These are phyloP conservation scores for Philonicus albiceps DNA, from an alignment of 2,888 invertebrate species.

Conservation along the genomic window DNA sequence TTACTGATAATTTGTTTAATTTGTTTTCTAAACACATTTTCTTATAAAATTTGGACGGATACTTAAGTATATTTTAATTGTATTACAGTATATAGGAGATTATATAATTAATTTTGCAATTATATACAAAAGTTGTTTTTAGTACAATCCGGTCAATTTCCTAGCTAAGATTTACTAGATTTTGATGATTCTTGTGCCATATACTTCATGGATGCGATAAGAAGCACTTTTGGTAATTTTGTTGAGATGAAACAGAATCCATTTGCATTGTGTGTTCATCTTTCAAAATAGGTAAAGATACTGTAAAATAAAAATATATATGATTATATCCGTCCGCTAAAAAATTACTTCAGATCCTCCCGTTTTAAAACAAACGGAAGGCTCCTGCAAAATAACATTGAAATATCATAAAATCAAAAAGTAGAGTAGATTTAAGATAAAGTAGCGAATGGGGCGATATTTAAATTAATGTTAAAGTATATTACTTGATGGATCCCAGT, in stretches of 20 bases:
- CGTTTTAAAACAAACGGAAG: no score
- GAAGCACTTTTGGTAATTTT: slow-evolving; percentile 38
- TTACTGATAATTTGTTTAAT: not conserved
- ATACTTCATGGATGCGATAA: not conserved
- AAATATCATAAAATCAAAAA: no score
- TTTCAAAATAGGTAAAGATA: slow-evolving; percentile 44
- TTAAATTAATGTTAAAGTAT: not conserved
- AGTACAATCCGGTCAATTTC: not conserved
- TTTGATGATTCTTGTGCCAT: not conserved
- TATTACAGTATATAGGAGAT: not conserved
- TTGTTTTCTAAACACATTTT: not conserved
- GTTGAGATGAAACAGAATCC: slow-evolving; percentile 44
- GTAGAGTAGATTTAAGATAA: no score
- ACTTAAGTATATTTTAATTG: not conserved
- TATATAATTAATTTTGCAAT: not conserved
- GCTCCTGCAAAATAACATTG: no score
- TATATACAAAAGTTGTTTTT: not conserved
- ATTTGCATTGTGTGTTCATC: slow-evolving; percentile 47
- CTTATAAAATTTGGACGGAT: slow-evolving; percentile 14
- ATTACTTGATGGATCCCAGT: slow-evolving; percentile 50
- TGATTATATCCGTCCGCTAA: no score
- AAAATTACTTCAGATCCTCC: no score
- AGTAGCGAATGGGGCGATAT: not conserved
- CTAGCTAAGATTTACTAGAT: not conserved
- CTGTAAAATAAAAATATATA: not conserved